Evolutionary conservation across 92 coral and sea anemone species (phyloP).

Genomic region (Meandrina meandrites): DNA sequence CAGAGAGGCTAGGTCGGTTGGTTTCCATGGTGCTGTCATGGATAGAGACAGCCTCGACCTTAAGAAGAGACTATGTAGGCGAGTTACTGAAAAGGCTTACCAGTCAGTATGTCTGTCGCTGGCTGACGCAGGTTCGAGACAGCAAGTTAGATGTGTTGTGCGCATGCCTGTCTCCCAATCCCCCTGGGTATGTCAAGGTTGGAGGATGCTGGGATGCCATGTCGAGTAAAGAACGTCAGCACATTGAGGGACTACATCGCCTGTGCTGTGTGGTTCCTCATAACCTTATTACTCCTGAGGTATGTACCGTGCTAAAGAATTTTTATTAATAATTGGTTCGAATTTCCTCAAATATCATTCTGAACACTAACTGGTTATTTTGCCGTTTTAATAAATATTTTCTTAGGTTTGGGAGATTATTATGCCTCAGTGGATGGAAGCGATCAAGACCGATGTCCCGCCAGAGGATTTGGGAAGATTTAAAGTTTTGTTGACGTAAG

Average conservation of each 20-base stretch:
- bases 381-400: neutral
- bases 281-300: slow-evolving; percentile 84
- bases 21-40: slow-evolving; percentile 95
- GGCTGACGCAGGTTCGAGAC: slow-evolving; percentile 87
- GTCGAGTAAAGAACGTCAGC: slow-evolving; percentile 76
- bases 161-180: slow-evolving; percentile 88
- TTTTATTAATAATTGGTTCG: neutral
- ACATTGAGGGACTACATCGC: slow-evolving; percentile 93
- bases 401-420: slow-evolving; percentile 89
- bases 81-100: slow-evolving; percentile 88
- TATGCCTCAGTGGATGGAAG: slow-evolving; percentile 99
- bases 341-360: neutral
- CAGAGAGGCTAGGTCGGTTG: slow-evolving; percentile 88
- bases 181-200: slow-evolving; percentile 88
- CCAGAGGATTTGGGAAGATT: slow-evolving; percentile 85
- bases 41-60: slow-evolving; percentile 90
- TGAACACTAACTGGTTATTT: neutral
- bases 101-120: slow-evolving; percentile 88
- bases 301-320: slow-evolving; percentile 7
- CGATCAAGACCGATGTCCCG: slow-evolving; percentile 85
- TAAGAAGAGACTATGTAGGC: slow-evolving; percentile 83
- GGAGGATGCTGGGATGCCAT: slow-evolving; percentile 90
- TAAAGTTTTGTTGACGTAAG: slow-evolving; percentile 72
- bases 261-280: slow-evolving; percentile 88
- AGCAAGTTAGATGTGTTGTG: slow-evolving; percentile 83